Evolutionary conservation across 2,113 vertebrate genomes (phyloP).

Genomic region (Eubucco bourcierii): DNA sequence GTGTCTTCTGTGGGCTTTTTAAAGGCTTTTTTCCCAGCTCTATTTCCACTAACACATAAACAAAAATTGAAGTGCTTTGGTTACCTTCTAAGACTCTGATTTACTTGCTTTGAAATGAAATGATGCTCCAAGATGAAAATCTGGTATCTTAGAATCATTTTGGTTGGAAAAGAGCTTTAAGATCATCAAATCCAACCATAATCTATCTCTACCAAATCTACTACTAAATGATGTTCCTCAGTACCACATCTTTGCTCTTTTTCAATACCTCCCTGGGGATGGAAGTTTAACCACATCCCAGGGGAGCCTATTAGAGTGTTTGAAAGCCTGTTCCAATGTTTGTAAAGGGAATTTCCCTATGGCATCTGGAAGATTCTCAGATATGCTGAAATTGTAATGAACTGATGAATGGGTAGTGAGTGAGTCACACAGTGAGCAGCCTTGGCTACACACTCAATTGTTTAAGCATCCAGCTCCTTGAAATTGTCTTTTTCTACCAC

Average conservation of each 20-base stretch:
- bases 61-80: constrained; percentile 16
- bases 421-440: constrained; percentile 5
- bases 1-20: background rate
- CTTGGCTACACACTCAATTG: background rate
- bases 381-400: background rate
- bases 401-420: background rate
- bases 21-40: background rate
- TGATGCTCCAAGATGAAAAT: constrained; percentile 13
- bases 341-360: background rate
- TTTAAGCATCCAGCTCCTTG: background rate
- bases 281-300: no score
- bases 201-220: no score
- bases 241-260: no score
- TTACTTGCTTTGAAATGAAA: constrained; percentile 43
- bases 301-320: no score
- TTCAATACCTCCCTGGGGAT: no score
- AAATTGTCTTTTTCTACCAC: constrained; percentile 2
- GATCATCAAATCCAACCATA: no score
- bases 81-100: constrained; percentile 23
- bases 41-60: background rate
- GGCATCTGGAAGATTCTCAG: constrained; percentile 2
- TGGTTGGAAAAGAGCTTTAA: no score
- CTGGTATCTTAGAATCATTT: background rate
- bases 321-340: no score
- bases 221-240: no score